phyloP scores from a whole-genome alignment of 2,888 invertebrate genomes.

The Tortrix viridana region DNA sequence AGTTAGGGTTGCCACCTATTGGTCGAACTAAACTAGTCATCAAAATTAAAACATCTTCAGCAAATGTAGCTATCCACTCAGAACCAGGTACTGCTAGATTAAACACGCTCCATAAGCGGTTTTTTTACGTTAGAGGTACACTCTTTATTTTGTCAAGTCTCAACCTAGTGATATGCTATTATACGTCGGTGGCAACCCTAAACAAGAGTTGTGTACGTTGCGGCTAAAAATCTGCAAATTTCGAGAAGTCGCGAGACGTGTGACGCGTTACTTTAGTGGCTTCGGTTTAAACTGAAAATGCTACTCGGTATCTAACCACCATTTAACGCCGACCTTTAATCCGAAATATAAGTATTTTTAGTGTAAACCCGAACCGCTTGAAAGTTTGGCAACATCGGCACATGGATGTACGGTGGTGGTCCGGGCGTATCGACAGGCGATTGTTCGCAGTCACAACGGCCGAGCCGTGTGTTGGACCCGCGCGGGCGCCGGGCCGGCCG shows the following conservation, averaged over 20 bases:
- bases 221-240: conserved; percentile 16
- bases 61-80: conserved; percentile 24
- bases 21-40: conserved; percentile 21
- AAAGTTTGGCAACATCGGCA: conserved; percentile 23
- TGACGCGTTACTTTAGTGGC: conserved; percentile 25
- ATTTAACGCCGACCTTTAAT: background rate
- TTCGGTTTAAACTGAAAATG: conserved; percentile 28
- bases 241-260: conserved; percentile 19
- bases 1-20: conserved; percentile 31
- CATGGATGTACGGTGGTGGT: conserved; percentile 42
- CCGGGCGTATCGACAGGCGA: conserved; percentile 64
- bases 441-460: conserved; percentile 72
- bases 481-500: conserved; percentile 7
- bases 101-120: conserved; percentile 22
- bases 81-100: conserved; percentile 33
- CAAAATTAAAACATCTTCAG: conserved; percentile 19
- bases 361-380: conserved; percentile 16
- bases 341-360: conserved; percentile 17
- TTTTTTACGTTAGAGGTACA: conserved; percentile 27
- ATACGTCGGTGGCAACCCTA: conserved; percentile 34
- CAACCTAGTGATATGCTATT: conserved; percentile 13
- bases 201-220: conserved; percentile 3
- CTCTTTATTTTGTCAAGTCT: conserved; percentile 18
- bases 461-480: conserved; percentile 67
- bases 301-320: background rate